phyloP scores from a whole-genome alignment of 1,140 invertebrate genomes.

The Brachionus plicatilis region DNA sequence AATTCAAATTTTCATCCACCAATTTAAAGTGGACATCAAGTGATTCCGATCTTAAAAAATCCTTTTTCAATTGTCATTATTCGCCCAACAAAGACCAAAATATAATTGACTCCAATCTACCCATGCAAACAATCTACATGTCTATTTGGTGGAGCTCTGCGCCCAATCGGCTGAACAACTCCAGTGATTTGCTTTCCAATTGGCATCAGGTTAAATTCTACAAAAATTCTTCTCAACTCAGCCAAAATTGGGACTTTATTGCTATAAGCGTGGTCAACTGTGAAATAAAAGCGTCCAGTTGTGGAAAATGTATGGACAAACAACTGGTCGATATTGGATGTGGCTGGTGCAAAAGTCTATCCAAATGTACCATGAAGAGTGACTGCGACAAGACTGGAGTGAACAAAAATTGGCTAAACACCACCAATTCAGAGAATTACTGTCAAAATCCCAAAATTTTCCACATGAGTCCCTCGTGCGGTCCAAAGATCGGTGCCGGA shows the following conservation, averaged over 20 bases:
- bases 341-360: slow-evolving; percentile 28
- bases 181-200: neutral
- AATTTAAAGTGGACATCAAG: neutral
- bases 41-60: neutral
- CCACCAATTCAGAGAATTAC: neutral
- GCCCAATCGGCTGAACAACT: neutral
- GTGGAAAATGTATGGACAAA: slow-evolving; percentile 31
- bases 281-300: slow-evolving; percentile 33
- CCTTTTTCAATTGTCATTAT: neutral
- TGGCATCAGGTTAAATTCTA: slow-evolving; percentile 21
- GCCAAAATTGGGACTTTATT: neutral
- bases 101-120: neutral
- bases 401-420: neutral
- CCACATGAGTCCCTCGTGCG: neutral
- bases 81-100: neutral
- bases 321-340: neutral
- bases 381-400: neutral
- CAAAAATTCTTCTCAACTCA: neutral
- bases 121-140: neutral
- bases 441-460: neutral
- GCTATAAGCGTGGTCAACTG: slow-evolving; percentile 10
- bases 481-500: slow-evolving; percentile 70
- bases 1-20: neutral
- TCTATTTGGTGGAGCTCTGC: neutral
- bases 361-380: slow-evolving; percentile 22